Conservation (phyloP, 2,888 invertebrate genomes). For the Acholoe squamosa region DNA sequence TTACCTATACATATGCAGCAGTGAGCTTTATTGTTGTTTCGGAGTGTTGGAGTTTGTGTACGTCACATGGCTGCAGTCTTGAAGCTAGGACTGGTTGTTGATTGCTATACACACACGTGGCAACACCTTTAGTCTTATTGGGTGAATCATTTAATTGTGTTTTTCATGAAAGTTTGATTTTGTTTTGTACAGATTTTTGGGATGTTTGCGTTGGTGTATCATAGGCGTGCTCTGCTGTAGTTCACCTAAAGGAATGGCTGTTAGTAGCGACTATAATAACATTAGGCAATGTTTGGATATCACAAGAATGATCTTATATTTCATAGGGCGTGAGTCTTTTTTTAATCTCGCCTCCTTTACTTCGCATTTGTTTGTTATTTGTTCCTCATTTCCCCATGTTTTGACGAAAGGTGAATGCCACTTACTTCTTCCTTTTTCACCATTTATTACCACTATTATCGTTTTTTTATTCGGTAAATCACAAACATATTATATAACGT, state of each 20-base stretch:
- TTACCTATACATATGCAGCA: conserved; percentile 1
- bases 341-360: conserved; percentile 6
- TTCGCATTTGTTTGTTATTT: neutral
- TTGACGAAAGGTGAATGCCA: conserved; percentile 29
- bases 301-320: neutral
- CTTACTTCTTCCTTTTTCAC: neutral
- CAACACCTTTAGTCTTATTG: neutral
- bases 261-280: neutral
- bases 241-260: conserved; percentile 3
- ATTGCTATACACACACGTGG: conserved; percentile 58
- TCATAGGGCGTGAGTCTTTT: conserved; percentile 28
- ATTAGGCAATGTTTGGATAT: conserved; percentile 46
- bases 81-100: neutral
- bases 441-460: neutral
- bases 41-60: conserved; percentile 53
- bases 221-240: conserved; percentile 1
- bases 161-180: conserved; percentile 51
- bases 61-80: conserved; percentile 13
- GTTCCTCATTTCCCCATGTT: conserved; percentile 28
- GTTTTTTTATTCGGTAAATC: conserved; percentile 35
- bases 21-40: conserved; percentile 9
- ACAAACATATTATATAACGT: neutral
- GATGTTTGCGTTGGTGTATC: conserved; percentile 61
- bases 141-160: conserved; percentile 42
- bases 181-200: conserved; percentile 42